phyloP scores from a whole-genome alignment of 1,140 invertebrate species.

The Brachionus rotundiformis region DNA sequence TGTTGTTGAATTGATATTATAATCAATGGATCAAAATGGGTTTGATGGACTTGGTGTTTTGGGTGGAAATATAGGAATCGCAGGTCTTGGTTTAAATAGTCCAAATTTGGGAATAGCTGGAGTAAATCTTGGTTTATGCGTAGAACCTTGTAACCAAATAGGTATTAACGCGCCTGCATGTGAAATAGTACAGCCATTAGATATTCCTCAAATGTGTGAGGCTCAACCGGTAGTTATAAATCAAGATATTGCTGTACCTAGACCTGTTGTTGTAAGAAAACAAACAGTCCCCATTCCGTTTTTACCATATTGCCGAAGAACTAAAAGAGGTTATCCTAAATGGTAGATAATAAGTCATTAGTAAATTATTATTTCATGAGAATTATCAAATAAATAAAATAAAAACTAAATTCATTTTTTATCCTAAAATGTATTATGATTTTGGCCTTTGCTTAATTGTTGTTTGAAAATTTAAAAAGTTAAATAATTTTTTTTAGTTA shows the following conservation, averaged over 20 bases:
- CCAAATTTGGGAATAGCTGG: not conserved
- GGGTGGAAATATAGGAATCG: not conserved
- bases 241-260: not conserved
- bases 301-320: slow-evolving; percentile 28
- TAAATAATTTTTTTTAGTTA: not conserved
- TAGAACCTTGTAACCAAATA: not conserved
- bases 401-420: too few relatives aligned
- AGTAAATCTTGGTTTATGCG: not conserved
- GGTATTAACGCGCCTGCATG: not conserved
- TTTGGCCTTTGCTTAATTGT: too few relatives aligned
- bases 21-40: not conserved
- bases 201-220: slow-evolving; percentile 8
- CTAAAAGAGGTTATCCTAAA: slow-evolving; percentile 9
- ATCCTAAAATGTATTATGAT: too few relatives aligned
- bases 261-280: slow-evolving; percentile 9
- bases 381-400: not conserved
- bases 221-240: not conserved
- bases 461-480: too few relatives aligned
- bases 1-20: not conserved
- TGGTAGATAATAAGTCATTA: not conserved
- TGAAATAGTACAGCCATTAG: not conserved
- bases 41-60: not conserved
- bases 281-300: slow-evolving; percentile 10
- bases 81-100: not conserved
- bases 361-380: not conserved